Evolutionary conservation across 2,888 invertebrate genomes (phyloP).

Genomic region (Campaea margaritaria): DNA sequence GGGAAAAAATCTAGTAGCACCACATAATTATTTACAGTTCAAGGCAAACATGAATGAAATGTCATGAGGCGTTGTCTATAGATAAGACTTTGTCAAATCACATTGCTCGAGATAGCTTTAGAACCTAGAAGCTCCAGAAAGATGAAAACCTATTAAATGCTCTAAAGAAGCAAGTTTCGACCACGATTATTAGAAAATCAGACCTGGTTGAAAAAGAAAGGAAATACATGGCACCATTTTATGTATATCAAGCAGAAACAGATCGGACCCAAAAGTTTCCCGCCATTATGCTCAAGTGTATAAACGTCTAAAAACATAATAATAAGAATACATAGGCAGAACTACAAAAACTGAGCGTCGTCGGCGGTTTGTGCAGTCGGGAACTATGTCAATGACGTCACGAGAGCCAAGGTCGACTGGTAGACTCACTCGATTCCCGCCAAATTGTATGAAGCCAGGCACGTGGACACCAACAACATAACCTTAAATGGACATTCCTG

Average conservation of each 20-base stretch:
- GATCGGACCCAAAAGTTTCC: neutral
- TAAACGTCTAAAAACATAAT: constrained; percentile 26
- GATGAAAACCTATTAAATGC: too few species aligned
- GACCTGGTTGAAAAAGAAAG: too few species aligned
- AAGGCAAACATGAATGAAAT: constrained; percentile 3
- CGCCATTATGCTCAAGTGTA: constrained; percentile 1
- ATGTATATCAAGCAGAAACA: constrained; percentile 15
- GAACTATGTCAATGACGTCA: constrained; percentile 83
- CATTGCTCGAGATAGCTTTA: too few species aligned
- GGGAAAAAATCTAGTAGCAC: too few species aligned
- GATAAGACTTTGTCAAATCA: too few species aligned
- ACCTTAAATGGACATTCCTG: constrained; percentile 38
- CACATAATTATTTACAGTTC: neutral
- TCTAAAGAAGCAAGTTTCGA: too few species aligned
- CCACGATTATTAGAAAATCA: too few species aligned
- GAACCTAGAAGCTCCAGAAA: too few species aligned
- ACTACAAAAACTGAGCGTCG: constrained; percentile 63
- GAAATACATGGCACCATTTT: constrained; percentile 5
- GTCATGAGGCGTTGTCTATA: neutral
- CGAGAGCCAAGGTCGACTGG: constrained; percentile 76
- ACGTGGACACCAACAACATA: constrained; percentile 55
- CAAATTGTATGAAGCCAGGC: constrained; percentile 58
- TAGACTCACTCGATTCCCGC: constrained; percentile 73
- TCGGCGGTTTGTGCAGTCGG: constrained; percentile 67
- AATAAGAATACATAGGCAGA: constrained; percentile 58